Evolutionary conservation across 2,113 vertebrate species (phyloP), one percentile per base, ranked within the genome.

Genomic region (Anguilla japonica): DNA sequence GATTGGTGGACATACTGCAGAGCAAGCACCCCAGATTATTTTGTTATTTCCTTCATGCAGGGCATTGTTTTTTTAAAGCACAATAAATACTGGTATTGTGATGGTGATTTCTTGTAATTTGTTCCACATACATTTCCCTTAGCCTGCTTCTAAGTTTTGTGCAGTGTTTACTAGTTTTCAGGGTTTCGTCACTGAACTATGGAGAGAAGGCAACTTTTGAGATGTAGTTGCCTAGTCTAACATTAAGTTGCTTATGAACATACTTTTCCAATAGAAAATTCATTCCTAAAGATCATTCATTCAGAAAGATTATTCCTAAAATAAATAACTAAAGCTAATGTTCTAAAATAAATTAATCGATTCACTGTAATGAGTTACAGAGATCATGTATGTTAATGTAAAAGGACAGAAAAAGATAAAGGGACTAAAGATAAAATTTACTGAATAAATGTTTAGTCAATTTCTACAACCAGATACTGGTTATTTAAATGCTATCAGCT

Each of bases 21-120:
- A 1, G 41, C 8, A 53, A n/a, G 18, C 43, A 82, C 26, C 81
- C 50, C 15, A 50, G 50, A 16, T 81, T 41, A 26, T 81, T 43
- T 20, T 11, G 9, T 81, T 81, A 81, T 41, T 81, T 41, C 5
- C 79, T 81, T 41, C 39, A 26, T 79, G 39, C 79, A 82, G 81
- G 18, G n/a, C 41, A 82, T 82, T 82, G 41, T 81, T 81, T 81
- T 81, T 81, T 26, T 13, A 82, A 82, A 82, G 43, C 81, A 53
- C 81, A 82, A 82, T 82, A 82, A 82, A 50, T 53, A 22, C 81
- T 53, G 81, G 16, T n/a, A 9, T 43, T 22, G 46, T 41, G 41
- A 81, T 75, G 79, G 41, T 41, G 14, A 81, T 82, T 22, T 82
- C 13, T 29, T 82, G 81, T 82, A 5, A 50, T n/a, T 26, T 14